Percentiles rank a stretch among this genome's conserved stretches.
Conservation (phyloP, 2,113 vertebrate species). For the Dasypus novemcinctus region DNA sequence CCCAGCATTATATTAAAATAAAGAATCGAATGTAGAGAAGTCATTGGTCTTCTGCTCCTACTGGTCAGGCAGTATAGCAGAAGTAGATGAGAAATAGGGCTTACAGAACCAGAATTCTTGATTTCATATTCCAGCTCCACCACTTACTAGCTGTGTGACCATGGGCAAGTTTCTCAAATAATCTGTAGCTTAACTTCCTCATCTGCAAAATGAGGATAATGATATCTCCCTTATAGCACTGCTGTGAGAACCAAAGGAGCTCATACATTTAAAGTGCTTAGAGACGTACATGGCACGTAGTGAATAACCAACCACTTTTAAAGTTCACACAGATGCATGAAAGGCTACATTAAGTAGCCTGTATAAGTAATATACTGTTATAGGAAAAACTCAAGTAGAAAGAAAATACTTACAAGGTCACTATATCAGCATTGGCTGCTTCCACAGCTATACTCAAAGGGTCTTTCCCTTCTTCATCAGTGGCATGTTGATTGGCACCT, state of each 20-base stretch:
- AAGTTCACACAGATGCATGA: not conserved
- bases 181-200: not conserved
- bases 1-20: not conserved
- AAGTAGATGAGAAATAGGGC: not conserved
- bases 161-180: not conserved
- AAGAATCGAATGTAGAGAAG: not conserved
- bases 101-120: not conserved
- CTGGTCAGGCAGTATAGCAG: not conserved
- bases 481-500: constrained; percentile 97
- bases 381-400: not conserved
- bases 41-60: not conserved
- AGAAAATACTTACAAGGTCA: constrained; percentile 91
- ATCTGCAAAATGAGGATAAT: not conserved
- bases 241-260: not conserved
- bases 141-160: not conserved
- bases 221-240: not conserved
- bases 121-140: not conserved
- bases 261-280: not conserved
- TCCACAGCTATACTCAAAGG: constrained; percentile 95
- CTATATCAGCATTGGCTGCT: constrained; percentile 98
- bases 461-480: constrained; percentile 95
- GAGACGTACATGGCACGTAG: not conserved
- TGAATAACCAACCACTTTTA: not conserved
- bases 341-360: not conserved
- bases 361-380: not conserved